Evolutionary conservation across 2,113 vertebrate species (phyloP).

Genomic region (Bubo scandiacus): DNA sequence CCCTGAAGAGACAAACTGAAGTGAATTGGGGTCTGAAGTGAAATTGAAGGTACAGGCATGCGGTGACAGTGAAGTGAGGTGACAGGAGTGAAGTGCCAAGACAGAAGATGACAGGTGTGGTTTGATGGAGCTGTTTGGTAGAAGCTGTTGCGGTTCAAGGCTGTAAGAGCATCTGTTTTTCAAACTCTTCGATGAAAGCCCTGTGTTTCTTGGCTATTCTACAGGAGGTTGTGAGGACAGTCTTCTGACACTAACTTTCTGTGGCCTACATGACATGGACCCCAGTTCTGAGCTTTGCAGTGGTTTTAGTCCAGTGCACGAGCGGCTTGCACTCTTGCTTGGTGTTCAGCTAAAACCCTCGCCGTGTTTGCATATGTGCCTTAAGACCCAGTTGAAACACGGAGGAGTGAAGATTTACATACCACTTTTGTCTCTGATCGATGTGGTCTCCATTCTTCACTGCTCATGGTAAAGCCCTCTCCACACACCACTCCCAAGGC

Average conservation of each 20-base stretch:
- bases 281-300: neutral
- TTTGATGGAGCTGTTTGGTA: conserved; percentile 20
- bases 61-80: neutral
- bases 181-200: neutral
- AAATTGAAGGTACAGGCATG: neutral
- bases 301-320: neutral
- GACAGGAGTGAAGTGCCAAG: conserved; percentile 14
- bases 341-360: neutral
- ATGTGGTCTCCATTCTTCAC: neutral
- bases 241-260: neutral
- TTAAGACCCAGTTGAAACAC: neutral
- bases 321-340: neutral
- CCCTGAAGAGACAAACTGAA: neutral
- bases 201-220: neutral
- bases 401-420: neutral
- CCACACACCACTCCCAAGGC: neutral
- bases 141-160: conserved; percentile 7
- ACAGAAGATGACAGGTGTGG: neutral
- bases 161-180: neutral
- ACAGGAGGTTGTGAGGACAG: neutral
- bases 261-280: neutral
- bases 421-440: neutral
- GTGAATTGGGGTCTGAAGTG: conserved; percentile 5
- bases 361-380: neutral
- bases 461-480: neutral